phyloP scores from a whole-genome alignment of 1,140 invertebrate species.

The Melitaea cinxia region DNA sequence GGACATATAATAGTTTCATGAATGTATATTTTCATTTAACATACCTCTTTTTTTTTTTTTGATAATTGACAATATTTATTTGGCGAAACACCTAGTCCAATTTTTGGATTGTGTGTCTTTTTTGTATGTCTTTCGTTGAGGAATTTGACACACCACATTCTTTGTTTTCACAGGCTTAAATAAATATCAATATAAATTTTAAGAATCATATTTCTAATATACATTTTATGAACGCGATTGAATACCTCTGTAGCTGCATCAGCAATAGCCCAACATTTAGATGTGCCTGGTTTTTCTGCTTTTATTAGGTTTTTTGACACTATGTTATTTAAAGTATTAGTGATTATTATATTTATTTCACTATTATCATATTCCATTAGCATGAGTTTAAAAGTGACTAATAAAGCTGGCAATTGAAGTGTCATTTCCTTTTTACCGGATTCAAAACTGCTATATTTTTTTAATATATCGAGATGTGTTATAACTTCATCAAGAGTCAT shows the following conservation, averaged over 20 bases:
- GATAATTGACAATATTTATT: conserved; percentile 41
- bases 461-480: conserved; percentile 58
- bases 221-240: neutral
- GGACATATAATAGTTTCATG: no score
- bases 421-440: conserved; percentile 50
- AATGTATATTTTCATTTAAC: neutral
- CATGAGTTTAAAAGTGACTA: conserved; percentile 55
- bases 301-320: conserved; percentile 48
- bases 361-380: conserved; percentile 61
- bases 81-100: conserved; percentile 32
- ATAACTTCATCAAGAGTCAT: conserved; percentile 65
- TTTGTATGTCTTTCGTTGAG: conserved; percentile 41
- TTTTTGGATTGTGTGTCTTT: conserved; percentile 47
- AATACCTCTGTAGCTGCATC: conserved; percentile 60
- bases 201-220: conserved; percentile 10
- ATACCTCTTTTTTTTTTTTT: conserved; percentile 48
- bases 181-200: neutral
- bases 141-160: conserved; percentile 49
- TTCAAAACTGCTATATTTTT: conserved; percentile 52
- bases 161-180: conserved; percentile 51
- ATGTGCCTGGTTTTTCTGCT: conserved; percentile 27
- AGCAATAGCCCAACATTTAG: conserved; percentile 38
- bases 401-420: conserved; percentile 39
- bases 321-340: conserved; percentile 60
- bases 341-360: conserved; percentile 62